These are phyloP conservation scores for Elephas maximus DNA, from an alignment of 2,113 vertebrate species.

Conservation along the genomic window DNA sequence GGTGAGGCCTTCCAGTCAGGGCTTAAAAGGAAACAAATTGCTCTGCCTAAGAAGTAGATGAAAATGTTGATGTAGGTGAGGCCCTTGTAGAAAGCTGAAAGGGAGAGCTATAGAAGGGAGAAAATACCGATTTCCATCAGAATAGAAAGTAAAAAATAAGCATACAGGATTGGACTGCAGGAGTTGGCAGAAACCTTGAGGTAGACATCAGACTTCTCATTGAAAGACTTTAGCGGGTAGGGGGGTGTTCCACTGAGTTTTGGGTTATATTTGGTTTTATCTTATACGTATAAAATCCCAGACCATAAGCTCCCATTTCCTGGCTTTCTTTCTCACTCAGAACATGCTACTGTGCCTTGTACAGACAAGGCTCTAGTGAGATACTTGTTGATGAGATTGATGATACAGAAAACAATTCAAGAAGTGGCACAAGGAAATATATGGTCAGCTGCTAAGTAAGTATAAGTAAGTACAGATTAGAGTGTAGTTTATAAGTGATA, in stretches of 20 bases:
- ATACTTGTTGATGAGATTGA: background rate
- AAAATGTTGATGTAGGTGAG: background rate
- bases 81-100: background rate
- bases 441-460: background rate
- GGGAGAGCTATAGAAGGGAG: background rate
- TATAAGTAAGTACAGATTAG: background rate
- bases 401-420: background rate
- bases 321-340: background rate
- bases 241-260: background rate
- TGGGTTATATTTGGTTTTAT: background rate
- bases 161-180: background rate
- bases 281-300: background rate
- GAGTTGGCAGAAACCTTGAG: background rate
- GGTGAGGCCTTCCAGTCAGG: conserved; percentile 1
- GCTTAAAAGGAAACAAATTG: conserved; percentile 35
- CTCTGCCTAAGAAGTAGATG: background rate
- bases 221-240: background rate
- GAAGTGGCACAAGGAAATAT: background rate
- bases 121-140: background rate
- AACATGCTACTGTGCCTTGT: background rate
- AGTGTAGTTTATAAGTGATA: background rate
- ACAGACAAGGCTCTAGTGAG: background rate
- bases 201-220: background rate
- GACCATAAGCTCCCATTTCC: background rate
- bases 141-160: conserved; percentile 2